Base-by-base conservation (phyloP, 2,888 invertebrate genomes). In the Philhelius pedissequus region DNA sequence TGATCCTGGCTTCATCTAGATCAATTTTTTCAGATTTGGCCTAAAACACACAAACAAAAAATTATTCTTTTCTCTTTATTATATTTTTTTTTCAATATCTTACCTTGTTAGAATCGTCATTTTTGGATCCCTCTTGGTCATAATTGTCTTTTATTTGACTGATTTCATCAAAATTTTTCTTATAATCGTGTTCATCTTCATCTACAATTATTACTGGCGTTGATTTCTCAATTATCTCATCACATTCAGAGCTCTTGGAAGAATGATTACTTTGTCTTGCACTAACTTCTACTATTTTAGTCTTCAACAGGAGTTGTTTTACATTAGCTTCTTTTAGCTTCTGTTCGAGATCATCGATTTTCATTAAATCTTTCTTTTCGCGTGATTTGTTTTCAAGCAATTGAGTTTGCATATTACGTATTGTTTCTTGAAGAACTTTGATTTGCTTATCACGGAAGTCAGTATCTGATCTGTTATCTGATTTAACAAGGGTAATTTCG, bases 391-490 rank as follows among this genome's bases (percentile, higher is more conserved):
- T 91, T 86, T 91, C 91, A 75, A 92, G 70, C 48, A 92, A 78
- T 82, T 92, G 91, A 0, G 91, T 91, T 86, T 92, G 92, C 88
- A 92, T 89, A 87, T 92, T 92, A 25, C 92, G 88, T 79, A 92
- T 92, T 22, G 92, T 91, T 86, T 92, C 92, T 70, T 92, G 92
- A n/a, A 92, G 86, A 13, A 92, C 91, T 90, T 95, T 95, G 87
- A 97, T 94, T 91, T 97, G 97, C 88, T 96, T 96, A 20, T 97
- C 97, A 90, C 97, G 97, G 79, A 95, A 94, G 80, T 97, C 96
- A 87, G 96, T 92, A 88, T 96, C 96, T 71, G 94, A 93, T 89
- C 95, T 94, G 54, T 95, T 93, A 89, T 98, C 98, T 27, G 94
- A 94, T 89, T 97, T 96, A 25, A 97, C 94, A 40, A 98, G 93